Evolutionary conservation across 2,113 vertebrate species (phyloP), one percentile per base, ranked within the genome.

Genomic region (Cygnus atratus): DNA sequence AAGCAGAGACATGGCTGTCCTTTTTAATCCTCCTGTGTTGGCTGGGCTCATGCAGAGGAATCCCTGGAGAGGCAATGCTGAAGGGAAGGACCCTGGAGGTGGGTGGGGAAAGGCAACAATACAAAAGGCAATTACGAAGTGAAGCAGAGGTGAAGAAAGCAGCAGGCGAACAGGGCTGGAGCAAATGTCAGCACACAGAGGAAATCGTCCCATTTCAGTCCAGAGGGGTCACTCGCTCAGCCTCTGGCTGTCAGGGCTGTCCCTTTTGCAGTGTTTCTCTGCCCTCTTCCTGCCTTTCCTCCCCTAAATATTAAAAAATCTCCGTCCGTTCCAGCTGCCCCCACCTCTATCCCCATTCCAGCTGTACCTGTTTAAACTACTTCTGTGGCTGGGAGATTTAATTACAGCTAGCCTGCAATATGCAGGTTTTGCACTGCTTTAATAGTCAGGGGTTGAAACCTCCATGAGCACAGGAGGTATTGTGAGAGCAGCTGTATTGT

Each of bases 81-180:
- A 95, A 94, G 61, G 93, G 52, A 95, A 92, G 61, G 52, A 95
- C 75, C 31, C 44, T 15, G 61, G 54, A 77, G 52, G 62, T 54
- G 94, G 91, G 91, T 92, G 94, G 84, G 74, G 92, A 67, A 83
- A 87, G 75, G 16, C n/a, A 58, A 67, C 79, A 61, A 91, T 63
- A 91, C 90, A 95, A 93, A 94, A 91, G 85, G 84, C 63, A 90
- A 88, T 95, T 93, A 90, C 5, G 1, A 87, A 81, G 63, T 29
- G 46, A 86, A 91, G 67, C 33, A 8, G 95, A 86, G 67, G 80
- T 70, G 61, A 83, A 89, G 75, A 91, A 95, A 89, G 62, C 24
- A 0, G 67, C 82, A 83, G 70, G 39, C 82, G 63, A 50, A 96
- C 43, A 52, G 65, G 73, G 88, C 72, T 84, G 44, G 65, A 81